A percentile compares a stretch with the other conserved stretches of the same genome.
Conservation (phyloP, 2,113 vertebrate genomes). For the Corvus hawaiiensis region DNA sequence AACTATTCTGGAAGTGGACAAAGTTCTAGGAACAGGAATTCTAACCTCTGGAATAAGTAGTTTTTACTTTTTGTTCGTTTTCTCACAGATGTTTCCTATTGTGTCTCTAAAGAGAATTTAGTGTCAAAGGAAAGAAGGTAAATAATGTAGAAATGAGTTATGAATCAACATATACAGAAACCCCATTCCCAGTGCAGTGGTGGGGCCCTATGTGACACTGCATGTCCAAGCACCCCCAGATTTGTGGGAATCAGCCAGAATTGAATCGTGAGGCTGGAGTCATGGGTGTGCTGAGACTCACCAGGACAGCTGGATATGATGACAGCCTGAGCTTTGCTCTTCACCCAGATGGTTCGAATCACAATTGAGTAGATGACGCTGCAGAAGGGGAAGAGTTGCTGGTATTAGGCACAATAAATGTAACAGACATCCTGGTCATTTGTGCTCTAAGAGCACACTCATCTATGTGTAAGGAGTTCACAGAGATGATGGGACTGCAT, state of each 20-base stretch:
- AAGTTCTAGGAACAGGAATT: background rate
- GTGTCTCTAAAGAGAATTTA: background rate
- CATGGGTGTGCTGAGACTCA: constrained; percentile 3
- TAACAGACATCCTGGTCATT: background rate
- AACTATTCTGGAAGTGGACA: background rate
- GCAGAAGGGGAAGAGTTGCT: background rate
- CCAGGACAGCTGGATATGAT: constrained; percentile 70
- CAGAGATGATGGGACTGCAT: background rate
- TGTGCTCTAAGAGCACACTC: background rate
- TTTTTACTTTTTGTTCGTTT: background rate
- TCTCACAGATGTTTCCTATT: background rate
- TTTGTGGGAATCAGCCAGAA: fast-evolving
- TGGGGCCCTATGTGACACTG: fast-evolving
- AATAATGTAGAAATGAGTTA: background rate
- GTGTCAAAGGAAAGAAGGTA: background rate
- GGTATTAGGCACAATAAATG: background rate
- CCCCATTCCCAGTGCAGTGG: background rate
- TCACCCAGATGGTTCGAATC: constrained; percentile 77
- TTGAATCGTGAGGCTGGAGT: background rate
- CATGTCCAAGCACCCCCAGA: background rate
- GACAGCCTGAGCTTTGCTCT: constrained; percentile 68
- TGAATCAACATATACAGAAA: background rate
- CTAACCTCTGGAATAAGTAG: background rate
- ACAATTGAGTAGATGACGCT: constrained; percentile 75
- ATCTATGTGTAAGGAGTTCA: background rate